These are phyloP conservation scores for Corvus cornix DNA, from an alignment of 2,113 vertebrate species.

Conservation along the genomic window DNA sequence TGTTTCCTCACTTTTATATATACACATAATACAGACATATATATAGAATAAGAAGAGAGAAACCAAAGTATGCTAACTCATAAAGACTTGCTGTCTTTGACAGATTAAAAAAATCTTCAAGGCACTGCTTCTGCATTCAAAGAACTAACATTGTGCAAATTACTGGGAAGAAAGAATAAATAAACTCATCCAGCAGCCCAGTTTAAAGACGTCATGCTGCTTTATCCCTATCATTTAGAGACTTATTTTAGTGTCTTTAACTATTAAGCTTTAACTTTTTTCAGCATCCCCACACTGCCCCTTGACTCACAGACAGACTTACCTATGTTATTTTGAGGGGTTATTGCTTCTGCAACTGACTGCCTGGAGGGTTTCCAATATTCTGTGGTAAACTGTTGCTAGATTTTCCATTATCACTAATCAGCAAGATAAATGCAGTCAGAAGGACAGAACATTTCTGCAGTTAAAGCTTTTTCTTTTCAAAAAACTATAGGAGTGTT, in stretches of 20 bases:
- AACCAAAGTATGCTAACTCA: neutral
- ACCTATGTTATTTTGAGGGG: neutral
- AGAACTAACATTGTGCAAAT: neutral
- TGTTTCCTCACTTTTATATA: neutral
- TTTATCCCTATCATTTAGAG: conserved; percentile 10
- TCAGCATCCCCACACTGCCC: neutral
- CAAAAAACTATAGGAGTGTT: neutral
- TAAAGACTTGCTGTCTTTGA: neutral
- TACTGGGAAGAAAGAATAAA: neutral
- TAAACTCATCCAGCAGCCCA: neutral
- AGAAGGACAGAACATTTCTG: neutral
- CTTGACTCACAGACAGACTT: neutral
- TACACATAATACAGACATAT: neutral
- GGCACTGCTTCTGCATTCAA: neutral
- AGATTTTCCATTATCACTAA: conserved; percentile 37
- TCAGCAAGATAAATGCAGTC: conserved; percentile 29
- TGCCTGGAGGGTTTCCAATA: conserved; percentile 17
- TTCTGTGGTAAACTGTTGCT: neutral
- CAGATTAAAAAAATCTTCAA: neutral
- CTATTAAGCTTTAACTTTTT: neutral
- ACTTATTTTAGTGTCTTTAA: neutral
- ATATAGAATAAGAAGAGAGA: neutral
- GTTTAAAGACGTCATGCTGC: conserved; percentile 15
- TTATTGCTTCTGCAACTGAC: neutral
- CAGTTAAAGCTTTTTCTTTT: neutral